These are phyloP conservation scores for Microhierax caerulescens DNA, from an alignment of 2,797 vertebrate genomes.

Conservation along the genomic window DNA sequence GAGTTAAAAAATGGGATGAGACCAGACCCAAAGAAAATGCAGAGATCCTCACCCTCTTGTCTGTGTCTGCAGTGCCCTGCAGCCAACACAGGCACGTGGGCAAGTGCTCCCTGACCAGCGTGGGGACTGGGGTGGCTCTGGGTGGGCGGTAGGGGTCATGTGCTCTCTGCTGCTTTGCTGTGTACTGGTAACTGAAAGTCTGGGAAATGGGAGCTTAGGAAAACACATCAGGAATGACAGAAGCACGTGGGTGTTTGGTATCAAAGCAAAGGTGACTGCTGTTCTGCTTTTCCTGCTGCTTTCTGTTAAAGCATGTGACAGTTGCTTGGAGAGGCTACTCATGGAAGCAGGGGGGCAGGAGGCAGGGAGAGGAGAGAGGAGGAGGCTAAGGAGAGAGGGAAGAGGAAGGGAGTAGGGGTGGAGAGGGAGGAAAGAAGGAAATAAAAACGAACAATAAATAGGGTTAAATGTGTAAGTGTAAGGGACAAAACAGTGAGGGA, in stretches of 20 bases:
- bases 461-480: neutral
- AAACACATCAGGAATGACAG: neutral
- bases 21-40: neutral
- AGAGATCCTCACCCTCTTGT: neutral
- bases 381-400: neutral
- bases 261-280: neutral
- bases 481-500: neutral
- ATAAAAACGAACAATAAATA: neutral
- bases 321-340: neutral
- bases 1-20: neutral
- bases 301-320: neutral
- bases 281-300: neutral
- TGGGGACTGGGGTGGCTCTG: neutral
- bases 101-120: neutral
- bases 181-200: fast-evolving
- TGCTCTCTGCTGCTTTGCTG: neutral
- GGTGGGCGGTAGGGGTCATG: neutral
- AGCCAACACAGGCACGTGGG: neutral
- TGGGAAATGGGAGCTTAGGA: neutral
- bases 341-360: neutral
- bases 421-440: neutral
- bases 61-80: fast-evolving
- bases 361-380: too few species aligned
- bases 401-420: neutral
- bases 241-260: neutral